Evolutionary conservation across 2,888 invertebrate genomes (phyloP), one percentile per base, ranked within the genome.

Genomic region (Melanchra persicariae): DNA sequence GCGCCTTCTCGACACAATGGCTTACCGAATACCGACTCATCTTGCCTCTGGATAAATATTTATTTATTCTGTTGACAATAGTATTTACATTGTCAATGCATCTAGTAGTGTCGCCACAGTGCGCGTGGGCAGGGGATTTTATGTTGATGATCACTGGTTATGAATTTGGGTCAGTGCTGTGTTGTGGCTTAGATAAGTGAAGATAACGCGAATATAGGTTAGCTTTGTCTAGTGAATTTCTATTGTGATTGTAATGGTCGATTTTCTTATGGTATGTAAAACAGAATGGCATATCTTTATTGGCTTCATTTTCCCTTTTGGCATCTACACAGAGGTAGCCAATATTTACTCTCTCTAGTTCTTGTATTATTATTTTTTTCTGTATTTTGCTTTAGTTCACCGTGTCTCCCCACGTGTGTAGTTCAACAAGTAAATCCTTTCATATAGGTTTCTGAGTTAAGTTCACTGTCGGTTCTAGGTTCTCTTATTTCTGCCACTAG

Each of bases 61-160:
- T 95, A 95, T 95, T 93, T 93, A 93, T 94, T 94, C 92, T 93
- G 95, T 95, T 94, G 95, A 95, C 95, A 95, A 94, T 93, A 89
- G 90, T 94, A 95, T 95, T 95, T 94, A 95, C 95, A 95, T 95
- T 93, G 93, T 93, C 89, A 93, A 90, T 90, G 90, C 85, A 88
- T 89, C 89, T 90, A 89, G 90, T 89, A 87, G 88, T 91, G 93
- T 93, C 90, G 88, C 91, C 90, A 91, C 89, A 89, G 87, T 76
- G 85, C 85, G 94, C 92, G 94, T 95, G 91, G 95, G 95, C 86
- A 81, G 89, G 72, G 79, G 88, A 88, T 90, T 91, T 91, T 91
- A 88, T 93, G 91, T 91, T 91, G 92, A 92, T 92, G 92, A 92
- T 92, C 93, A 88, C 90, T 91, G 87, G 88, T 90, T 91, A 90